phyloP scores from a whole-genome alignment of 2,797 vertebrate genomes.

The Eulemur mongoz region DNA sequence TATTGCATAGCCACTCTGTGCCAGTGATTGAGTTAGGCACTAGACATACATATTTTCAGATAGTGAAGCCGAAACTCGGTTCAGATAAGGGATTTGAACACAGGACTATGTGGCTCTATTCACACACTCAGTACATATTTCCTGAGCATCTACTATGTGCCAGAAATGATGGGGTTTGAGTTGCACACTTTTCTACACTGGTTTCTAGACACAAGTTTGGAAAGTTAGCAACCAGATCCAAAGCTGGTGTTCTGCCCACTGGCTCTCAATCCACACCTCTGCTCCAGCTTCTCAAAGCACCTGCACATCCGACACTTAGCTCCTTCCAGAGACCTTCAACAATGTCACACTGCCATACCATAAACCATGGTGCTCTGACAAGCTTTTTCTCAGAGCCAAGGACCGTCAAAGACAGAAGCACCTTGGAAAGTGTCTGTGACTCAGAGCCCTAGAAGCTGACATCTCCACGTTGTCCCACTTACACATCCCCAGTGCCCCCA shows the following conservation, averaged over 20 bases:
- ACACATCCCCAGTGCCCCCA: neutral
- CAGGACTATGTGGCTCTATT: neutral
- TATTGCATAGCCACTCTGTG: accelerated
- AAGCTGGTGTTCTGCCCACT: neutral
- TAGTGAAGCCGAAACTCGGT: neutral
- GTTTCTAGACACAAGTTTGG: neutral
- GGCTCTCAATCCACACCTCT: neutral
- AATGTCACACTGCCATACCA: neutral
- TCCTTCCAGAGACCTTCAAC: neutral
- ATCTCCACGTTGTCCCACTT: neutral
- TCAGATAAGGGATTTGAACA: neutral
- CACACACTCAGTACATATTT: neutral
- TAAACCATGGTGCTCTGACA: neutral
- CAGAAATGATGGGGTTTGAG: neutral
- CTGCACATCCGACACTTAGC: neutral
- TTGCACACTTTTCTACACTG: neutral
- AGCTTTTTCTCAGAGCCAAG: neutral
- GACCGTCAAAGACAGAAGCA: neutral
- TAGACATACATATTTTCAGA: neutral
- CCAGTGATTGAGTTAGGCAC: neutral
- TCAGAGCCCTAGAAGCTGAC: neutral
- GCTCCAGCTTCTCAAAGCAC: neutral
- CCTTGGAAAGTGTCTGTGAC: neutral
- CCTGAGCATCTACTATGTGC: accelerated
- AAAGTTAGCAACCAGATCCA: neutral